A percentile compares a stretch with the other conserved stretches of the same genome.
Conservation (phyloP, 2,888 invertebrate species). For the Amiota communis region DNA sequence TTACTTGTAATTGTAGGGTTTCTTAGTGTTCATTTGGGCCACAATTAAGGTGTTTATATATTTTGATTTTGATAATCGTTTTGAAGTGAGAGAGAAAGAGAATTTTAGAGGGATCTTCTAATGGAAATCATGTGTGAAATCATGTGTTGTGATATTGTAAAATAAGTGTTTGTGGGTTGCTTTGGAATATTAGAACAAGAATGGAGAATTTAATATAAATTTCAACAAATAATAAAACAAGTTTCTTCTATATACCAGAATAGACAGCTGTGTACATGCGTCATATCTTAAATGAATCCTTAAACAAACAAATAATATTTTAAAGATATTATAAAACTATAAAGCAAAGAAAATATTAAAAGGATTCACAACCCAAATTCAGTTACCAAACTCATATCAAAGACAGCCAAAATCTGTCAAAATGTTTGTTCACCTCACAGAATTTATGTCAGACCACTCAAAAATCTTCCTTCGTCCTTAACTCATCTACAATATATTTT, state of each 20-base stretch:
- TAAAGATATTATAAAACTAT: no score
- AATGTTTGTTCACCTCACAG: slow-evolving; percentile 66
- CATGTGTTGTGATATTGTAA: background rate
- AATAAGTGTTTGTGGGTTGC: background rate
- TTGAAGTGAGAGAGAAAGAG: no score
- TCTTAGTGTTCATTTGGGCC: slow-evolving; percentile 5
- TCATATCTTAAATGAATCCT: no score
- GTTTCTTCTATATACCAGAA: no score
- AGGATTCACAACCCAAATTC: slow-evolving; percentile 50
- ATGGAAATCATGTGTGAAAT: no score
- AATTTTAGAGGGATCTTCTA: no score
- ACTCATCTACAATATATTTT: slow-evolving; percentile 1
- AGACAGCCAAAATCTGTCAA: slow-evolving; percentile 58
- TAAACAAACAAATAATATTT: no score
- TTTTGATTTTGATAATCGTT: no score
- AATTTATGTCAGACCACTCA: slow-evolving; percentile 47
- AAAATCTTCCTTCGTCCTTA: background rate
- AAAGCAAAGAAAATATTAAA: background rate
- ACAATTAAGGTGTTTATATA: slow-evolving; percentile 24
- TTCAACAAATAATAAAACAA: background rate
- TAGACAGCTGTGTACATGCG: no score
- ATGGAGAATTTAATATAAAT: background rate
- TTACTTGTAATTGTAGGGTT: slow-evolving; percentile 14
- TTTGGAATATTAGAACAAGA: background rate
- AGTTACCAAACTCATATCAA: slow-evolving; percentile 42